These are phyloP conservation scores for Lithophane ornitopus DNA, from an alignment of 2,888 invertebrate species.

Conservation along the genomic window DNA sequence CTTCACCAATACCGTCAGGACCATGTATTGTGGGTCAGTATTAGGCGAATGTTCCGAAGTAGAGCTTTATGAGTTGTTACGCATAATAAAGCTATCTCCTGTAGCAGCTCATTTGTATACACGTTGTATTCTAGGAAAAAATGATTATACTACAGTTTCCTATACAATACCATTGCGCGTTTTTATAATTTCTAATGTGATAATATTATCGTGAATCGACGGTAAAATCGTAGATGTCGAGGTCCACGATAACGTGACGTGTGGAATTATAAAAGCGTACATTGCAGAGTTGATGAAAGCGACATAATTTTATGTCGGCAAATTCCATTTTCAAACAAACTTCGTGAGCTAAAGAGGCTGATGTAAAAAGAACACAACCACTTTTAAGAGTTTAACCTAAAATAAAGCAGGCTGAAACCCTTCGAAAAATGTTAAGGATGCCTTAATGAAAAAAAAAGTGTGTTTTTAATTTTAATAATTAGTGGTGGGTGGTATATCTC, in stretches of 20 bases:
- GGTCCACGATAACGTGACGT: too few species aligned
- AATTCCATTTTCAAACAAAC: conserved; percentile 8
- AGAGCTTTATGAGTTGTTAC: conserved; percentile 19
- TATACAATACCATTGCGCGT: background rate
- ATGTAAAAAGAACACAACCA: conserved; percentile 4
- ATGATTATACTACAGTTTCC: background rate
- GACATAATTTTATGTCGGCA: background rate
- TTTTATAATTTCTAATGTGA: background rate
- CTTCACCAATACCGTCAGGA: conserved; percentile 26
- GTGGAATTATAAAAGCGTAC: background rate
- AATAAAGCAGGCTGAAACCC: background rate
- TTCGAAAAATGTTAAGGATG: conserved; percentile 11
- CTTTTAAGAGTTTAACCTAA: conserved; percentile 5
- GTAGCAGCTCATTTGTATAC: conserved; percentile 3
- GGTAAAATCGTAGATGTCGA: background rate
- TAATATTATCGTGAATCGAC: background rate
- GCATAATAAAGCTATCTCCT: background rate
- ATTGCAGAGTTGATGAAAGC: background rate
- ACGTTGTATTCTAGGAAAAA: background rate
- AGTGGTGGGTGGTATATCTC: background rate
- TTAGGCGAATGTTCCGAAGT: background rate
- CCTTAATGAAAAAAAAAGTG: background rate
- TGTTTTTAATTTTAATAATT: conserved; percentile 3
- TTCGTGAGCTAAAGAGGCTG: background rate
- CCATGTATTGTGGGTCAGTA: conserved; percentile 20